phyloP scores from a whole-genome alignment of 1,140 invertebrate genomes.

The Platyscapa corneri region DNA sequence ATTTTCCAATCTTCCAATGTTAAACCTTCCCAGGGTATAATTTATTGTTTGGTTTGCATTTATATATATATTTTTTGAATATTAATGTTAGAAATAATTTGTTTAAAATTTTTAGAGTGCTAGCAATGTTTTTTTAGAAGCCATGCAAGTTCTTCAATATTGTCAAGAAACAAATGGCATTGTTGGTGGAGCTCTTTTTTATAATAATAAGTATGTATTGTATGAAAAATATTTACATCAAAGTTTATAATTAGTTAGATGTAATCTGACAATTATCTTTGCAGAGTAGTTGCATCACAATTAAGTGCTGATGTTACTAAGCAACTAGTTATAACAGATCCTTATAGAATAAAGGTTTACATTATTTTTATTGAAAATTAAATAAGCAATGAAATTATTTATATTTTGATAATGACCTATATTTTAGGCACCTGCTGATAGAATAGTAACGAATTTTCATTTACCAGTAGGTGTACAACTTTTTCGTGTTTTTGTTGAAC shows the following conservation, averaged over 20 bases:
- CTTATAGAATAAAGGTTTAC: conserved; percentile 82
- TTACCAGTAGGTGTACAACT: conserved; percentile 86
- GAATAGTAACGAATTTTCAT: conserved; percentile 79
- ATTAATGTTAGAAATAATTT: not conserved
- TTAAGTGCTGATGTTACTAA: conserved; percentile 84
- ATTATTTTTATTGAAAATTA: conserved; percentile 2
- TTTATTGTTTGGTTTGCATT: conserved; percentile 21
- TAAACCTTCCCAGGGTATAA: conserved; percentile 85
- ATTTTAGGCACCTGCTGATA: conserved; percentile 80
- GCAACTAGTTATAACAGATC: conserved; percentile 85
- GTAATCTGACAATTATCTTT: conserved; percentile 61
- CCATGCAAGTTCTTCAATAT: conserved; percentile 85
- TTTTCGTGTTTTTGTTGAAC: conserved; percentile 83
- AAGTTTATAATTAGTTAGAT: not conserved
- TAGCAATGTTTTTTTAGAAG: conserved; percentile 86
- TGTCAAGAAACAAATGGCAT: conserved; percentile 83
- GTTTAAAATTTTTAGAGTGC: conserved; percentile 78
- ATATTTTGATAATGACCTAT: conserved; percentile 37
- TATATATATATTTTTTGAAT: conserved; percentile 10
- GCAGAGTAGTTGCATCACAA: conserved; percentile 86
- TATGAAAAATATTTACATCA: conserved; percentile 27
- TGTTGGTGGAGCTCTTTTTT: conserved; percentile 85
- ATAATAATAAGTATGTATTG: conserved; percentile 84
- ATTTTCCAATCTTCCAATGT: conserved; percentile 84
- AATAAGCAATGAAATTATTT: conserved; percentile 18